Conservation (phyloP, 2,113 vertebrate species). For the Varanus komodoensis region DNA sequence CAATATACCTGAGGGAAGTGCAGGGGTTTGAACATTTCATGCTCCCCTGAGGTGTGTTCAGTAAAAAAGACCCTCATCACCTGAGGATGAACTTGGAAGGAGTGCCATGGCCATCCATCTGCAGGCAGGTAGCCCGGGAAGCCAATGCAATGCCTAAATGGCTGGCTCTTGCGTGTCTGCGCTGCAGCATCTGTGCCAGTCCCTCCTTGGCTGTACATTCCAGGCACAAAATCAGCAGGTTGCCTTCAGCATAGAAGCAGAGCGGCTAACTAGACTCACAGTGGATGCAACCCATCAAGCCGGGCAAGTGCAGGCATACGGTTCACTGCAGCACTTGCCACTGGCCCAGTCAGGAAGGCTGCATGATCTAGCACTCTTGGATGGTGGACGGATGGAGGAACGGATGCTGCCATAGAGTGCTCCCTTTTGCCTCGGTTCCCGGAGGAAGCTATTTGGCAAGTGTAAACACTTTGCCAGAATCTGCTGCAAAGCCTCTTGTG, state of each 20-base stretch:
- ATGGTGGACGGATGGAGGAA: not conserved
- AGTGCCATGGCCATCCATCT: not conserved
- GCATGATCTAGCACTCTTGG: not conserved
- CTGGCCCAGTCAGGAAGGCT: not conserved
- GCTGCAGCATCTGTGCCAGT: not conserved
- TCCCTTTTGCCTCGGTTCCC: not conserved
- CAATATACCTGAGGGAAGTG: not conserved
- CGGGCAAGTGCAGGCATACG: not conserved
- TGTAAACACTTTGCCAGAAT: not conserved
- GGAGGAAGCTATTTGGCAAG: not conserved
- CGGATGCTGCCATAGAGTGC: not conserved
- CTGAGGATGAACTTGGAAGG: not conserved
- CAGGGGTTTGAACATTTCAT: not conserved
- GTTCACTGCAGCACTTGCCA: not conserved
- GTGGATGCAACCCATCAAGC: no score
- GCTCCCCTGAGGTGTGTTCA: not conserved
- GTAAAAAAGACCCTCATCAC: not conserved
- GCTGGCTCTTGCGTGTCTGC: no score
- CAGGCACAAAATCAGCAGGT: not conserved
- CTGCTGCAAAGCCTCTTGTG: not conserved
- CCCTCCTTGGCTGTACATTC: not conserved
- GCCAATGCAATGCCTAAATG: not conserved
- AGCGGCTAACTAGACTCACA: no score
- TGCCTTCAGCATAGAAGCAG: no score
- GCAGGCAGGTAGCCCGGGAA: not conserved